Conservation (phyloP, 2,888 invertebrate species). For the Lepas anatifera region DNA sequence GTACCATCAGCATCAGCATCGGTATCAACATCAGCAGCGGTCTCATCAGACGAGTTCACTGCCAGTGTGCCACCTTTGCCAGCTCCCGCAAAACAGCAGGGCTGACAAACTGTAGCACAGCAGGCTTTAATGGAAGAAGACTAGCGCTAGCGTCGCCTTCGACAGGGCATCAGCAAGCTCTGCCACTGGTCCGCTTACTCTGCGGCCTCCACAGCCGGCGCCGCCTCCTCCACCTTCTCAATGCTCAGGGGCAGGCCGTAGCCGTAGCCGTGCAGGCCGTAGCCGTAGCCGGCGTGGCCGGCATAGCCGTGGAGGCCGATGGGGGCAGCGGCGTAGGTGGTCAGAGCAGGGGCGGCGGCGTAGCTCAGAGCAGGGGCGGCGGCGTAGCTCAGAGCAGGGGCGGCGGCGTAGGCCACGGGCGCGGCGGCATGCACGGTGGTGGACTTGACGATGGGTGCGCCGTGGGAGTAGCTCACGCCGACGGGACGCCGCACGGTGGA, state of each 20-base stretch:
- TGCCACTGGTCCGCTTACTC: background rate
- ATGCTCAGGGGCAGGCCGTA: constrained; percentile 10
- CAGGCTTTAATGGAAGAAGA: too few species aligned
- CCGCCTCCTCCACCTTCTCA: background rate
- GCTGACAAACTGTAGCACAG: background rate
- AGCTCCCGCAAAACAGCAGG: background rate
- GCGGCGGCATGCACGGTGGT: constrained; percentile 40
- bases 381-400: constrained; percentile 41
- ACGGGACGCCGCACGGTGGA: constrained; percentile 30
- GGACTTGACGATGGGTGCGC: constrained; percentile 27
- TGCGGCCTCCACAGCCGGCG: background rate
- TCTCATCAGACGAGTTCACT: background rate
- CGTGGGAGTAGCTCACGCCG: constrained; percentile 32
- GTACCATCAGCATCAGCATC: too few species aligned
- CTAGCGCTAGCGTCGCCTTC: too few species aligned
- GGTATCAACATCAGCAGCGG: constrained; percentile 7
- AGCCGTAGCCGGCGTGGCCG: constrained; percentile 11
- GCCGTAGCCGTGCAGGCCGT: too few species aligned
- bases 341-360: constrained; percentile 33
- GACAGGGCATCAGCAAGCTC: background rate
- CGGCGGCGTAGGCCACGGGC: constrained; percentile 51
- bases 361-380: constrained; percentile 29
- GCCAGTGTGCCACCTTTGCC: background rate
- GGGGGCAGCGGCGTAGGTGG: constrained; percentile 34
- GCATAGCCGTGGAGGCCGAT: constrained; percentile 24